These are phyloP conservation scores for Barbus barbus DNA, from an alignment of 2,113 vertebrate genomes.

Conservation along the genomic window DNA sequence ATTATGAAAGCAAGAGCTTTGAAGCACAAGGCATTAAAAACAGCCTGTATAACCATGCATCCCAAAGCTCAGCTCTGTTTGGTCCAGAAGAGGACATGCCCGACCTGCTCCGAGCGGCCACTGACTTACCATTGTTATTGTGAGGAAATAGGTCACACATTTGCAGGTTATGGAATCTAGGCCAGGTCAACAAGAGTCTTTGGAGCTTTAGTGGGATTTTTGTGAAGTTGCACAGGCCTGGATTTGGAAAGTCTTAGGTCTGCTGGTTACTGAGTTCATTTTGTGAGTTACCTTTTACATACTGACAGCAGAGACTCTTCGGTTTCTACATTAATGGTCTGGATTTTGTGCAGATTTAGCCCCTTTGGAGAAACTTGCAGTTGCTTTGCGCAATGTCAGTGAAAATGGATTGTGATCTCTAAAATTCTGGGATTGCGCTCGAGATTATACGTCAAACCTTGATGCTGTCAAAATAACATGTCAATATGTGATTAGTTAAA, in stretches of 20 bases:
- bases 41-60: constrained; percentile 45
- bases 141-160: constrained; percentile 43
- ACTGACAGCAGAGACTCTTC: neutral
- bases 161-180: constrained; percentile 32
- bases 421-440: neutral
- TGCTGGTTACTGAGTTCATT: neutral
- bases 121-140: constrained; percentile 29
- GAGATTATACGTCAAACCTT: neutral
- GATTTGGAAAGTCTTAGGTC: constrained; percentile 16
- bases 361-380: neutral
- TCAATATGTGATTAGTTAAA: neutral
- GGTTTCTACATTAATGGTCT: neutral
- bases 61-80: constrained; percentile 30
- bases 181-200: constrained; percentile 47
- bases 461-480: neutral
- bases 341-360: neutral
- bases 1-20: constrained; percentile 39
- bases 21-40: constrained; percentile 55
- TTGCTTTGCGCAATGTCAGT: constrained; percentile 5
- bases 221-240: constrained; percentile 6
- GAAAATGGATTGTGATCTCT: neutral
- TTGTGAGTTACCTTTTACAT: neutral
- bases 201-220: constrained; percentile 28
- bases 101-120: neutral
- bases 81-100: neutral